A percentile compares a stretch with the other conserved stretches of the same genome.
Conservation (phyloP, 2,888 invertebrate species). For the Deilephila porcellus region DNA sequence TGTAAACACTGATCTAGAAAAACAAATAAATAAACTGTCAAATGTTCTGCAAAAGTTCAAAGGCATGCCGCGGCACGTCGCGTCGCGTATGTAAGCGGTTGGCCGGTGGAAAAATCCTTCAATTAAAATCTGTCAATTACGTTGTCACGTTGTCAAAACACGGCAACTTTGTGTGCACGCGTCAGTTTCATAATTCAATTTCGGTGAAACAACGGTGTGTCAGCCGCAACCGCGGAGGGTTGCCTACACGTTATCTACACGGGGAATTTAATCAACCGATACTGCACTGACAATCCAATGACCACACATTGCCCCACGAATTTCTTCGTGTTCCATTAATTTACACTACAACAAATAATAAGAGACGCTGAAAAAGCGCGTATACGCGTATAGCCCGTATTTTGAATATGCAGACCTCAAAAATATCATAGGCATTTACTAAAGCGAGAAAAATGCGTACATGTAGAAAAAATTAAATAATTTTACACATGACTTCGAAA, state of each 20-base stretch:
- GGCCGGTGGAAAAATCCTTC: too few relatives aligned
- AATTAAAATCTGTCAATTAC: conserved; percentile 35
- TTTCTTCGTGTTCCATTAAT: background rate
- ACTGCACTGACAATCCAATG: background rate
- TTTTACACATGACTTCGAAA: too few relatives aligned
- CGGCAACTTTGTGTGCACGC: conserved; percentile 32
- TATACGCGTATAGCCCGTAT: too few relatives aligned
- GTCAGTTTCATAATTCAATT: conserved; percentile 30
- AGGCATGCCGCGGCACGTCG: background rate
- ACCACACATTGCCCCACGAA: background rate
- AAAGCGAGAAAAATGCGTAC: too few relatives aligned
- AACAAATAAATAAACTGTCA: too few relatives aligned
- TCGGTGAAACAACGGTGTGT: conserved; percentile 11
- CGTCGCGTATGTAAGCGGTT: too few relatives aligned
- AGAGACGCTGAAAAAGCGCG: too few relatives aligned
- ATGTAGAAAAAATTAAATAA: too few relatives aligned
- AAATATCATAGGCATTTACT: too few relatives aligned
- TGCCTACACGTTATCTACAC: background rate
- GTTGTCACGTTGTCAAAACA: conserved; percentile 46
- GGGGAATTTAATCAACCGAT: background rate
- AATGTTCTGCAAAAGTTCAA: background rate
- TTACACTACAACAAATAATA: background rate
- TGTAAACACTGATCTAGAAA: too few relatives aligned
- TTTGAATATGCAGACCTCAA: too few relatives aligned
- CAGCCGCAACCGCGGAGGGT: background rate